Evolutionary conservation across 2,888 invertebrate genomes (phyloP).

Genomic region (Caenorhabditis sp.): DNA sequence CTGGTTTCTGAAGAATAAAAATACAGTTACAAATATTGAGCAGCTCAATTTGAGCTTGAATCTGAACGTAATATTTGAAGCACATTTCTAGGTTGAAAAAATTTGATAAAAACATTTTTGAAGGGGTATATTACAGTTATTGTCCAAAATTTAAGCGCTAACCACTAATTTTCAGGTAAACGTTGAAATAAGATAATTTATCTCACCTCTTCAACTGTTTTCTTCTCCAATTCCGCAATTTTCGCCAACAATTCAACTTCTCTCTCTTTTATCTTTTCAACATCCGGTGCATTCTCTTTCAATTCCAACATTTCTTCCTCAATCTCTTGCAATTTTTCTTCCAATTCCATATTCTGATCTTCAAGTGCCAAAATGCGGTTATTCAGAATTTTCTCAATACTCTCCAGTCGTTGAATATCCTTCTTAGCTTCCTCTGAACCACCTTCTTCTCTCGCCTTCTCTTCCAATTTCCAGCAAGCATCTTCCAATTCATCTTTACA

Average conservation of each 20-base stretch:
- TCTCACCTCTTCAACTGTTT: constrained; percentile 5
- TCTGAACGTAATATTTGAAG: no score
- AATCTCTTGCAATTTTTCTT: constrained; percentile 38
- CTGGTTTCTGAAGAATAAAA: not conserved
- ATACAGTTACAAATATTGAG: no score
- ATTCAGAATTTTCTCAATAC: constrained; percentile 43
- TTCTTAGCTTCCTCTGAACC: not conserved
- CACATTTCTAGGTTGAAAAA: no score
- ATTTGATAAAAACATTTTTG: no score
- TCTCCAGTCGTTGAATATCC: constrained; percentile 16
- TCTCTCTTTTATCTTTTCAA: not conserved
- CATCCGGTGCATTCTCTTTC: not conserved
- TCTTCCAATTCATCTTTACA: constrained; percentile 12
- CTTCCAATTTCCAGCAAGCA: not conserved
- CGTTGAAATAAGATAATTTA: no score
- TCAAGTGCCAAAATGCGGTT: constrained; percentile 39
- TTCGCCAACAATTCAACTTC: constrained; percentile 2
- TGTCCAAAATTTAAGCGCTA: no score
- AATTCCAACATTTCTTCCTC: constrained; percentile 28
- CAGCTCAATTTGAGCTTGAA: not conserved
- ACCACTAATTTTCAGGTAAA: no score
- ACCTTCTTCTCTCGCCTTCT: constrained; percentile 7
- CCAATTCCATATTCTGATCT: constrained; percentile 40
- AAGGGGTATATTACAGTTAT: no score
- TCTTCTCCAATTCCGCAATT: constrained; percentile 11